A percentile compares a stretch with the other conserved stretches of the same genome.
These are phyloP conservation scores for Zingel zingel DNA, from an alignment of 2,113 vertebrate species.

Conservation along the genomic window DNA sequence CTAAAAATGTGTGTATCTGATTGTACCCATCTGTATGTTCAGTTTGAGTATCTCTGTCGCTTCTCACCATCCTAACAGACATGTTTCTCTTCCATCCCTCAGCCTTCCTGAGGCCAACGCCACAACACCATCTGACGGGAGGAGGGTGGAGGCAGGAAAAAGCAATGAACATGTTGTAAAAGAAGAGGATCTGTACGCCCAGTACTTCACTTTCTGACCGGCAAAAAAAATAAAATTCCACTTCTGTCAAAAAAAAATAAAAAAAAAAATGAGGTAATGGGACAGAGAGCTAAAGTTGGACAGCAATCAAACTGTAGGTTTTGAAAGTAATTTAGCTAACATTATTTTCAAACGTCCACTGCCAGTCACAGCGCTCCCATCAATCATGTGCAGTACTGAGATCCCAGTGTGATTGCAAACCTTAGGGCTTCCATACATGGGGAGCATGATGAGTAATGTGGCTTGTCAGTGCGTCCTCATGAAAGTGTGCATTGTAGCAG, in stretches of 20 bases:
- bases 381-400: neutral
- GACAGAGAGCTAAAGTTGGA: conserved; percentile 64
- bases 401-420: neutral
- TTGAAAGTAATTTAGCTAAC: conserved; percentile 22
- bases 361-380: conserved; percentile 16
- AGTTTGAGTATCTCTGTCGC: neutral
- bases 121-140: conserved; percentile 38
- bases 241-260: conserved; percentile 42
- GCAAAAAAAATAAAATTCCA: conserved; percentile 46
- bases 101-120: conserved; percentile 82
- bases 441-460: neutral
- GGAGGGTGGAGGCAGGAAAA: conserved; percentile 21
- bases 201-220: conserved; percentile 82
- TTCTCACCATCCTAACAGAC: conserved; percentile 10
- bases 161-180: conserved; percentile 29
- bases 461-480: conserved; percentile 5
- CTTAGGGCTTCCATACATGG: conserved; percentile 45
- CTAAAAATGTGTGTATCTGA: neutral
- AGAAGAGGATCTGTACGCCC: conserved; percentile 72
- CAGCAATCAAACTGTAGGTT: conserved; percentile 36
- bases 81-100: conserved; percentile 17
- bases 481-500: conserved; percentile 2
- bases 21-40: neutral
- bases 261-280: conserved; percentile 32
- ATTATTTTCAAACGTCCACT: conserved; percentile 6